A percentile compares a stretch with the other conserved stretches of the same genome.
Evolutionary conservation across 2,888 invertebrate genomes (phyloP).

Genomic region (Athrips mouffetella): DNA sequence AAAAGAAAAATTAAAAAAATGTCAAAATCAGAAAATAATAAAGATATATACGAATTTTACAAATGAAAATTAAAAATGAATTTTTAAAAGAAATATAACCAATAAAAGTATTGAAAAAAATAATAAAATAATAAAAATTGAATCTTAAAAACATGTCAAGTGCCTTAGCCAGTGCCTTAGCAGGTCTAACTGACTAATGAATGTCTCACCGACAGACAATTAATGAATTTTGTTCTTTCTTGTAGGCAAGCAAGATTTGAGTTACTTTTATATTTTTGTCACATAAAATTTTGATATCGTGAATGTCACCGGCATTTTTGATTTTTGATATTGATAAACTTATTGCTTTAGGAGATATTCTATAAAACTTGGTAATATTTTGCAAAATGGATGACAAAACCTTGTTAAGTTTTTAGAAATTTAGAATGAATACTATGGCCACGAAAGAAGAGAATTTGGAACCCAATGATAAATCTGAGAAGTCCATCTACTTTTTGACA

Average conservation of each 20-base stretch:
- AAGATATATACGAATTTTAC: no score
- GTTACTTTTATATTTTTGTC: not conserved
- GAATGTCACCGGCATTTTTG: slow-evolving; percentile 9
- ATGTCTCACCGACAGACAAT: no score
- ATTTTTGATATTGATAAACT: slow-evolving; percentile 25
- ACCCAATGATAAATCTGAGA: slow-evolving; percentile 30
- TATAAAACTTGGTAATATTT: slow-evolving; percentile 10
- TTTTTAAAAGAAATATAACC: no score
- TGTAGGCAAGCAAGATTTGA: slow-evolving; percentile 8
- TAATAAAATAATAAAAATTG: no score
- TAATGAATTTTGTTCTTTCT: no score
- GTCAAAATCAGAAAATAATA: no score
- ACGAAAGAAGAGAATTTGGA: slow-evolving; percentile 27
- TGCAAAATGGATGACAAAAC: slow-evolving; percentile 11
- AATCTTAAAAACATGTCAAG: no score
- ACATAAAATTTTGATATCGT: not conserved
- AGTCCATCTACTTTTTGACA: slow-evolving; percentile 41
- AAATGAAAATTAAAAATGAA: no score
- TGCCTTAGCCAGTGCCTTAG: no score
- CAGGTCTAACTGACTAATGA: no score
- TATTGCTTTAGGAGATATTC: slow-evolving; percentile 16
- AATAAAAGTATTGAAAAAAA: no score
- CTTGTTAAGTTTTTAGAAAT: slow-evolving; percentile 17
- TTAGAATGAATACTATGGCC: slow-evolving; percentile 21
- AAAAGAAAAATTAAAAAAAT: no score